Conservation (phyloP, 35 echinoderm and acorn worm species). For the Chiridota heheva region DNA sequence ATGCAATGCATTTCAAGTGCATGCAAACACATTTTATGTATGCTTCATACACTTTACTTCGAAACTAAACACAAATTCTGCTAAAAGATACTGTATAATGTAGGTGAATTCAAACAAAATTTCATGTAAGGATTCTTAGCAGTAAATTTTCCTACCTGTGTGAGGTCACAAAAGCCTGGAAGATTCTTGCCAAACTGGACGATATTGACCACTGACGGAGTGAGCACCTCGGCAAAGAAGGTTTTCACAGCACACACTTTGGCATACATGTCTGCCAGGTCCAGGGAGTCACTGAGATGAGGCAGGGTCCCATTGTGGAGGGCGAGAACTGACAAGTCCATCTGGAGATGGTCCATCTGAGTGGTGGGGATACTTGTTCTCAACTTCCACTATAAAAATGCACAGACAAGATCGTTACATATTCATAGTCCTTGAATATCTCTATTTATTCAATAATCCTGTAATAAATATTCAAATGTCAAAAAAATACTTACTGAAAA, state of each 20-base stretch:
- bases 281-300: conserved; percentile 46
- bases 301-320: conserved; percentile 53
- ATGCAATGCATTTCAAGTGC: no score
- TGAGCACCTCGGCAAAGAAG: conserved; percentile 81
- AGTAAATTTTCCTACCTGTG: conserved; percentile 88
- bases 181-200: conserved; percentile 96
- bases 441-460: no score
- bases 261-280: conserved; percentile 68
- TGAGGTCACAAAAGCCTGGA: conserved; percentile 81
- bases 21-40: no score
- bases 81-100: no score
- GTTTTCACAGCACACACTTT: conserved; percentile 73
- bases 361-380: conserved; percentile 49
- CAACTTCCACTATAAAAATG: conserved; percentile 68
- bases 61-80: no score
- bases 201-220: conserved; percentile 79
- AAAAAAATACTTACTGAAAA: no score
- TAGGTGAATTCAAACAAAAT: no score
- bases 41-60: no score
- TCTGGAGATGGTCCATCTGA: conserved; percentile 53
- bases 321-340: conserved; percentile 65
- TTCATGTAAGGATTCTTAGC: no score
- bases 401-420: no score
- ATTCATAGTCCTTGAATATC: no score
- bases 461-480: no score